Evolutionary conservation across 2,888 invertebrate genomes (phyloP).

Genomic region (Rhagophthalmus giganteus): DNA sequence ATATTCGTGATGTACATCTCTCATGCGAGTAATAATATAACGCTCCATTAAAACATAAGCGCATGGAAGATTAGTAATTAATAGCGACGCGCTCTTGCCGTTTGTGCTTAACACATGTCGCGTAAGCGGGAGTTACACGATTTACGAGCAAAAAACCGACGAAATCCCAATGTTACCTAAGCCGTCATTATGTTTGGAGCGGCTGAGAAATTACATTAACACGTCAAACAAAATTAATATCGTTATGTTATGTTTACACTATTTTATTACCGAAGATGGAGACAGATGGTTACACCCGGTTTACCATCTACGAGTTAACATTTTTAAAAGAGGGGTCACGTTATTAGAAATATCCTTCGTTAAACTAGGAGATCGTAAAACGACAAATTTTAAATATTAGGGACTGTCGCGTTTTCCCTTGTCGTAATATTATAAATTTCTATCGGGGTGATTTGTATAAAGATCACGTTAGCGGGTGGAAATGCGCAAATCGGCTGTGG

Average conservation of each 20-base stretch:
- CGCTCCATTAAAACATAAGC: constrained; percentile 48
- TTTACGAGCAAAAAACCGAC: constrained; percentile 28
- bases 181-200: constrained; percentile 21
- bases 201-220: constrained; percentile 38
- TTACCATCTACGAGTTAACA: constrained; percentile 37
- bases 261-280: constrained; percentile 29
- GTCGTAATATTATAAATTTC: constrained; percentile 41
- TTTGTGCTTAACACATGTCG: constrained; percentile 20
- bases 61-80: constrained; percentile 47
- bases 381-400: constrained; percentile 42
- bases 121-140: constrained; percentile 14
- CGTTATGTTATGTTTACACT: constrained; percentile 37
- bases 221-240: constrained; percentile 41
- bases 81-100: constrained; percentile 35
- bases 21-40: constrained; percentile 44
- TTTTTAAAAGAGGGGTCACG: constrained; percentile 35
- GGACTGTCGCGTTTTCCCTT: constrained; percentile 27
- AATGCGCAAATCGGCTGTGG: constrained; percentile 39
- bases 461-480: constrained; percentile 46
- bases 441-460: constrained; percentile 45
- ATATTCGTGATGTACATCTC: constrained; percentile 39
- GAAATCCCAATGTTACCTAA: constrained; percentile 19
- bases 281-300: constrained; percentile 42
- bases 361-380: constrained; percentile 37
- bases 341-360: constrained; percentile 37